A percentile compares a stretch with the other conserved stretches of the same genome.
Conservation (phyloP, 2,888 invertebrate genomes). For the Trypoxylon attenuatum region DNA sequence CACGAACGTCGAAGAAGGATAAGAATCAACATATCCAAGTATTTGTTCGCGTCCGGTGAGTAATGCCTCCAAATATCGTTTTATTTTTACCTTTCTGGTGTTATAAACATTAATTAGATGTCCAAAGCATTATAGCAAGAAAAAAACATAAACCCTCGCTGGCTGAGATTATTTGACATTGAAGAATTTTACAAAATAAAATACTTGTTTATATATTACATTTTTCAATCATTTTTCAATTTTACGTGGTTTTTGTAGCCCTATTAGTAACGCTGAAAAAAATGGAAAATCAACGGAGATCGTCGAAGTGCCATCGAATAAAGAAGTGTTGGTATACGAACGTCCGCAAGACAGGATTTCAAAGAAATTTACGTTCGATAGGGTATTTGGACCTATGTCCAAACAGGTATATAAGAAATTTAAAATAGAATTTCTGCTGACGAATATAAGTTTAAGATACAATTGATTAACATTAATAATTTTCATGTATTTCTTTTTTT, state of each 20-base stretch:
- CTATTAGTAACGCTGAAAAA: constrained; percentile 84
- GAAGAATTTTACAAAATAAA: no score
- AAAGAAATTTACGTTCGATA: constrained; percentile 90
- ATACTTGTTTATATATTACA: no score
- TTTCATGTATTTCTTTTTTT: constrained; percentile 2
- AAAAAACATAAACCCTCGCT: no score
- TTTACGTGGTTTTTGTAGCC: no score
- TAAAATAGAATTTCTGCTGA: no score
- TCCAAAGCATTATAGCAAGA: no score
- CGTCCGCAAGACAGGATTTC: constrained; percentile 79
- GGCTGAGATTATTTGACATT: no score
- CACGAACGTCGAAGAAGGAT: constrained; percentile 71
- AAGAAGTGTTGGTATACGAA: constrained; percentile 81
- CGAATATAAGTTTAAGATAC: no score
- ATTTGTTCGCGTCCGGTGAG: constrained; percentile 89
- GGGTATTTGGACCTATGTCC: constrained; percentile 87
- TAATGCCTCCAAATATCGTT: neutral
- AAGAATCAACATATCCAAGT: constrained; percentile 92
- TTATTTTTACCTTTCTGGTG: neutral
- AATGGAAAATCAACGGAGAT: constrained; percentile 82
- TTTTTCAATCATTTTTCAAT: no score
- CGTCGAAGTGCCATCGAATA: constrained; percentile 81
- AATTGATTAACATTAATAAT: neutral
- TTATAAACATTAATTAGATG: neutral
- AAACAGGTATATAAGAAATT: constrained; percentile 81